Conservation (phyloP, 2,797 vertebrate genomes). For the Hybognathus amarus region DNA sequence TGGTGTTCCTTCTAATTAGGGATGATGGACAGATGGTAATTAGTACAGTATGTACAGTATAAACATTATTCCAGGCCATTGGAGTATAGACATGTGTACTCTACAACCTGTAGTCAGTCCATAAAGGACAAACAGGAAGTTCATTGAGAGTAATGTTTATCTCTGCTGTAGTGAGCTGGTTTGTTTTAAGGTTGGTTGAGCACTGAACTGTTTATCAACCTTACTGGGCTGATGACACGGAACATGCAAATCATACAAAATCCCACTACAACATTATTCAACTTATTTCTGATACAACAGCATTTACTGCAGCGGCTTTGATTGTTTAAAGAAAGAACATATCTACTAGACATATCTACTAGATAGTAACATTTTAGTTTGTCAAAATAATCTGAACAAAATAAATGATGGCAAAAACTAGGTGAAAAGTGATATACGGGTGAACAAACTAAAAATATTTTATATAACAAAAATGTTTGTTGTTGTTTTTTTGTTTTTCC, state of each 20-base stretch:
- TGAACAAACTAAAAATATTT: background rate
- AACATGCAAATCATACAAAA: conserved; percentile 24
- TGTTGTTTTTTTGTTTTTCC: background rate
- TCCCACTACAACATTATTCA: background rate
- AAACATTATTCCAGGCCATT: too few species aligned
- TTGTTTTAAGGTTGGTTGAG: background rate
- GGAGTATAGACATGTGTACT: background rate
- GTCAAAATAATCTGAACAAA: background rate
- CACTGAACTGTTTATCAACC: conserved; percentile 1
- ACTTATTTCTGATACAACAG: background rate
- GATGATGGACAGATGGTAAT: too few species aligned
- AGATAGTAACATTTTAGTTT: background rate
- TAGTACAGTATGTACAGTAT: too few species aligned
- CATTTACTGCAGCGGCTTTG: background rate
- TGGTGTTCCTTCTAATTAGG: too few species aligned
- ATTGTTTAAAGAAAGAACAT: background rate
- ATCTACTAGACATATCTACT: too few species aligned
- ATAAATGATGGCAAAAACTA: background rate
- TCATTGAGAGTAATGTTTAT: background rate
- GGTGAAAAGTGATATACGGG: background rate
- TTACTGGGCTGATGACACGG: background rate
- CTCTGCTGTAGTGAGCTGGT: conserved; percentile 1
- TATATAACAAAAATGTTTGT: background rate
- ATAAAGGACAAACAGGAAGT: conserved; percentile 2
- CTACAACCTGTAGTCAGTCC: background rate